Percentiles rank a stretch among this genome's conserved stretches.
Evolutionary conservation across 1,140 invertebrate genomes (phyloP).

Genomic region (Lysiphlebus fabarum): DNA sequence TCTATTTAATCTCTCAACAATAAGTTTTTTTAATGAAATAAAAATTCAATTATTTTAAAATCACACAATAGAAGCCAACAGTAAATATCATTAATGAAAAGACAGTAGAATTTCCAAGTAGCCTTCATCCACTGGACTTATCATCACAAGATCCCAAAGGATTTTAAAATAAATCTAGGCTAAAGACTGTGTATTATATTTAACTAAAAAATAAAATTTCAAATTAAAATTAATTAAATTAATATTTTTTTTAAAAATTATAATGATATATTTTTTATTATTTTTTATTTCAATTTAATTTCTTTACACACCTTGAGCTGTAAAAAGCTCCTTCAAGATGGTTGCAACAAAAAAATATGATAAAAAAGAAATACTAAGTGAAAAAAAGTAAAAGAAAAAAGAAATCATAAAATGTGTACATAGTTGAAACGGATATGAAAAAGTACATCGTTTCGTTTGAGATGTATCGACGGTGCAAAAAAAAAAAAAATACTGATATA

Average conservation of each 20-base stretch:
- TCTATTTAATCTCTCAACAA: too few species aligned
- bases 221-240: too few species aligned
- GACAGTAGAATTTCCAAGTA: not conserved
- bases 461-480: not conserved
- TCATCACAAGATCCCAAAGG: not conserved
- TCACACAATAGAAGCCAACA: not conserved
- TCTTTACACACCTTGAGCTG: not conserved
- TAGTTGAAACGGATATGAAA: conserved; percentile 5
- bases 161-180: not conserved
- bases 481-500: not conserved
- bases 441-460: not conserved
- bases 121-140: not conserved
- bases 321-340: conserved; percentile 26
- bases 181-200: too few species aligned
- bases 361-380: conserved; percentile 8
- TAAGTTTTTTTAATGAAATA: too few species aligned
- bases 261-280: not conserved
- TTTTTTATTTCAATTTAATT: too few species aligned
- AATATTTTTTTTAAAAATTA: too few species aligned
- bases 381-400: too few species aligned
- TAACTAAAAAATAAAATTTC: too few species aligned
- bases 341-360: not conserved
- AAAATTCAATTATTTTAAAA: not conserved
- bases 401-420: not conserved
- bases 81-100: not conserved